Evolutionary conservation across 2,888 invertebrate species (phyloP).

Genomic region (Ophioninae sp.): DNA sequence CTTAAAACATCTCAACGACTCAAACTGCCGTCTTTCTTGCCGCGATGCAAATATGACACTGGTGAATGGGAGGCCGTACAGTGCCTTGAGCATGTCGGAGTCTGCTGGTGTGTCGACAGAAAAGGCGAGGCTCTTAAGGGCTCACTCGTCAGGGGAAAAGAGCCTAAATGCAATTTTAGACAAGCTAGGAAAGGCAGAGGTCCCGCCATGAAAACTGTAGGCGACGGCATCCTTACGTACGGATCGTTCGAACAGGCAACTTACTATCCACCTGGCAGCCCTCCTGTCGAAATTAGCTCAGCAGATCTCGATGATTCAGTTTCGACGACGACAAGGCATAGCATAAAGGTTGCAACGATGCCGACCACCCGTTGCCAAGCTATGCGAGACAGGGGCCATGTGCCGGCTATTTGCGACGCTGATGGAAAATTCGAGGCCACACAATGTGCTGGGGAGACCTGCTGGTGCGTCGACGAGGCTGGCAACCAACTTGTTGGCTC

Average conservation of each 20-base stretch:
- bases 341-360: slow-evolving; percentile 74
- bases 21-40: slow-evolving; percentile 89
- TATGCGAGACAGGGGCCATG: slow-evolving; percentile 81
- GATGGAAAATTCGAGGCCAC: slow-evolving; percentile 88
- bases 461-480: slow-evolving; percentile 95
- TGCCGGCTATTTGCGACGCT: slow-evolving; percentile 85
- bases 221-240: slow-evolving; percentile 73
- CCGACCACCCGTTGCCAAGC: slow-evolving; percentile 84
- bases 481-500: slow-evolving; percentile 86
- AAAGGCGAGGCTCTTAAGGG: slow-evolving; percentile 92
- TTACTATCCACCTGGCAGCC: slow-evolving; percentile 9
- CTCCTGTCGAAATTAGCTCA: slow-evolving; percentile 66
- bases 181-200: slow-evolving; percentile 84
- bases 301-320: background rate
- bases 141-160: slow-evolving; percentile 88
- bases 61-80: slow-evolving; percentile 92
- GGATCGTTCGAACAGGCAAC: slow-evolving; percentile 25
- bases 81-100: slow-evolving; percentile 89
- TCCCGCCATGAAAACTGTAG: slow-evolving; percentile 57
- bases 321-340: slow-evolving; percentile 71
- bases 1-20: slow-evolving; percentile 87
- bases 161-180: slow-evolving; percentile 90
- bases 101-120: slow-evolving; percentile 94
- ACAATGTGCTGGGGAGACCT: slow-evolving; percentile 87
- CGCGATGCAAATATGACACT: slow-evolving; percentile 87